Base-by-base conservation (phyloP, 92 coral and sea anemone genomes). In the Porites divaricata region DNA sequence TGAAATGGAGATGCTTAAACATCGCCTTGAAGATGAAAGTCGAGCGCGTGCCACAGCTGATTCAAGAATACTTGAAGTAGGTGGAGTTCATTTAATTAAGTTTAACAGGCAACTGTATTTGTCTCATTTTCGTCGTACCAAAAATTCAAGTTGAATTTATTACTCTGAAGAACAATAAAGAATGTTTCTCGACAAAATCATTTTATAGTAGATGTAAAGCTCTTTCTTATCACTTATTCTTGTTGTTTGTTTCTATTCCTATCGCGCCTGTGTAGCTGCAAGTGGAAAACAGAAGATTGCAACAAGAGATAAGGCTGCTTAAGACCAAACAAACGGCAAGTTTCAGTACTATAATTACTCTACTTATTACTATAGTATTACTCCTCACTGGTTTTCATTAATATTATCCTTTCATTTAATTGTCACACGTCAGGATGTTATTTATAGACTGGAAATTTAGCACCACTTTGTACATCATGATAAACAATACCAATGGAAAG, bases 221-320 rank as follows among this genome's bases (percentile, higher is more conserved):
- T 6, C n/a, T 17, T 28, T 6, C 9, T 11, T 13, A 41, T 2
- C 10, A 21, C 70, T 22, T 7, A 66, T 5, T 26, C 74, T 12
- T 15, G 23, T 77, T 23, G 12, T 24, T 13, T 23, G 14, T 52
- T 23, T 16, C 17, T 24, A 2, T 41, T 58, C 8, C 19, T 49
- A 3, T 11, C 8, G 13, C 54, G 8, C n/a, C 15, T 21, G 84
- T 81, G 61, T 85, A 96, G 99, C 88, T 96, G 67, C 96, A 96
- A 78, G 94, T 96, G 21, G 99, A 96, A 86, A 96, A 96, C 81
- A 75, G 92, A 79, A 82, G 99, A 41, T 92, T 96, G 66, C 98
- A 92, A 25, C 99, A 93, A 63, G 99, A 96, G 77, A 85, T 96
- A 79, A 79, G 98, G 50, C 85, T 96, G 49, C 81, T 92, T 20